A percentile compares a stretch with the other conserved stretches of the same genome.
These are phyloP conservation scores for Beroe forskalii DNA, from an alignment of 37 sponge, comb jelly and placozoan genomes.

Conservation along the genomic window DNA sequence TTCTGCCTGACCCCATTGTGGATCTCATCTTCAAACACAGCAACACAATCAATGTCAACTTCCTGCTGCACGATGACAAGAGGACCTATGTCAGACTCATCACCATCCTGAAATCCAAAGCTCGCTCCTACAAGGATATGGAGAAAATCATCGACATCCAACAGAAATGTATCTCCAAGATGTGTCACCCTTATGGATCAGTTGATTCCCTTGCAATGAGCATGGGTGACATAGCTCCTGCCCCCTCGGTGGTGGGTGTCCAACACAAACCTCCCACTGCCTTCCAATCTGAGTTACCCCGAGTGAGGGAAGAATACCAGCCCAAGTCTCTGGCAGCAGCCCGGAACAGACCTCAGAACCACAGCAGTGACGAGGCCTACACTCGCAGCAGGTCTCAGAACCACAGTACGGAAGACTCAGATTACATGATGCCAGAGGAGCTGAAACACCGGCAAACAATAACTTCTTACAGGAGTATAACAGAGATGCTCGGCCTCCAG, in stretches of 20 bases:
- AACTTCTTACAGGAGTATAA: background rate
- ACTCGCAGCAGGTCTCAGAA: background rate
- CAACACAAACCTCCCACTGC: background rate
- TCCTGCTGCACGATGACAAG: constrained; percentile 49
- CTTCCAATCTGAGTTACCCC: background rate
- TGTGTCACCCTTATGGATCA: constrained; percentile 50
- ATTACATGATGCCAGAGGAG: constrained; percentile 58
- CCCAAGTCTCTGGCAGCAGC: constrained; percentile 4
- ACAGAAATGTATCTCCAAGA: constrained; percentile 59
- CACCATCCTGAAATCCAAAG: constrained; percentile 38
- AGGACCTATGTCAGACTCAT: constrained; percentile 52
- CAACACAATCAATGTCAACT: constrained; percentile 54
- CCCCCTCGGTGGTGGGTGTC: constrained; percentile 4
- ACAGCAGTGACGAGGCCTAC: background rate
- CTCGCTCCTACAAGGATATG: constrained; percentile 47
- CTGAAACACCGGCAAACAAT: constrained; percentile 38
- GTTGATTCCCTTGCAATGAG: constrained; percentile 27
- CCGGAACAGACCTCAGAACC: background rate
- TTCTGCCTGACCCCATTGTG: constrained; percentile 45
- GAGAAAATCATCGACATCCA: constrained; percentile 61
- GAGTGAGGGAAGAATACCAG: constrained; percentile 1
- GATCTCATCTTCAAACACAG: constrained; percentile 61
- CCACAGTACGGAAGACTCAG: background rate
- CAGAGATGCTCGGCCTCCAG: background rate
- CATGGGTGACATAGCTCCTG: background rate